phyloP scores from a whole-genome alignment of 2,113 vertebrate species.

The Labeo rohita region DNA sequence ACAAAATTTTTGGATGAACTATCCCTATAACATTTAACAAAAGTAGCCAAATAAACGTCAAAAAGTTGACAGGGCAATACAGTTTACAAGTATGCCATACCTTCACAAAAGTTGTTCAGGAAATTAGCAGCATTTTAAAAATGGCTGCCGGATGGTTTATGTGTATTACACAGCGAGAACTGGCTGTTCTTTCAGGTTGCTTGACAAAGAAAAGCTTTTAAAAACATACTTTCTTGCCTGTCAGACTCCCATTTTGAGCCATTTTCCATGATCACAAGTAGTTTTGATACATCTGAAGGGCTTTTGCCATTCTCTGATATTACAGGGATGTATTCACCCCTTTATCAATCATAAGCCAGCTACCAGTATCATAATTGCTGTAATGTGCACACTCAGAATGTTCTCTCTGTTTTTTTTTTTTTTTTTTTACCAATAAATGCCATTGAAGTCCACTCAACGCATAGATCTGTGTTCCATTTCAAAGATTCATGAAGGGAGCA shows the following conservation, averaged over 20 bases:
- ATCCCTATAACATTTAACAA: too few relatives aligned
- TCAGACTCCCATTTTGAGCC: not conserved
- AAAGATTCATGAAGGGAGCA: not conserved
- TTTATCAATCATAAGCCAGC: slow-evolving; percentile 13
- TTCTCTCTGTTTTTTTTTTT: not conserved
- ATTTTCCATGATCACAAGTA: slow-evolving; percentile 33
- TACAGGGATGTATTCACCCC: not conserved
- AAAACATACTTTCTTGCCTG: not conserved
- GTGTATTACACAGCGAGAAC: not conserved
- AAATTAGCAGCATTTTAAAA: not conserved
- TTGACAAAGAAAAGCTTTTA: slow-evolving; percentile 7
- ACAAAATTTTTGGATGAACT: too few relatives aligned
- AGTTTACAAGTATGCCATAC: not conserved
- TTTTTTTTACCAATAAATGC: slow-evolving; percentile 3
- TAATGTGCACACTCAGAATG: not conserved
- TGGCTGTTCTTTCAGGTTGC: not conserved
- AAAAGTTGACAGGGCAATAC: not conserved
- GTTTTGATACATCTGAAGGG: not conserved
- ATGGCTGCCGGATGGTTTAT: not conserved
- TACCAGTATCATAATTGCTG: slow-evolving; percentile 7
- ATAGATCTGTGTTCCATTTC: not conserved
- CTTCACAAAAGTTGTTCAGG: not conserved
- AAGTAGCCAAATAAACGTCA: too few relatives aligned
- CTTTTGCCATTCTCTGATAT: slow-evolving; percentile 10
- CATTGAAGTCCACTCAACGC: not conserved